Evolutionary conservation across 2,113 vertebrate species (phyloP).

Genomic region (Eurypyga helias): DNA sequence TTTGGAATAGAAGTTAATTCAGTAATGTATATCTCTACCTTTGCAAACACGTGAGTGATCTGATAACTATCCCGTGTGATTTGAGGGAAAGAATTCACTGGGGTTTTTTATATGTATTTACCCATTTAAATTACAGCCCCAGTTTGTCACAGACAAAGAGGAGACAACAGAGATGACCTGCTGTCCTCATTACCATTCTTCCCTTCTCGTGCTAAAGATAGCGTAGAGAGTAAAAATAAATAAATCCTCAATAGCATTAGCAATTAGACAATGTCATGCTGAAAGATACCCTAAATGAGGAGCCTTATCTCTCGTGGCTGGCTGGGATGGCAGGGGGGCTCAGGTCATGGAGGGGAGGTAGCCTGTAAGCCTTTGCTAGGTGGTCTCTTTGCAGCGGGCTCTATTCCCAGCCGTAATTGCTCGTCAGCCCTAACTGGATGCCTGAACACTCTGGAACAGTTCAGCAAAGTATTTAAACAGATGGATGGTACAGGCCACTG

Average conservation of each 20-base stretch:
- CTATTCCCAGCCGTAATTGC: slow-evolving; percentile 1
- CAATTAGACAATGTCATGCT: slow-evolving; percentile 46
- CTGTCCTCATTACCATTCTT: slow-evolving; percentile 14
- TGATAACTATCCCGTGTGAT: neutral
- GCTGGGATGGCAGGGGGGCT: neutral
- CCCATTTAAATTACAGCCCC: neutral
- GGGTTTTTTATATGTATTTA: neutral
- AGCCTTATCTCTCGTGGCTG: neutral
- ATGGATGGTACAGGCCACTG: slow-evolving; percentile 84
- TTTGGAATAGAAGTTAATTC: neutral
- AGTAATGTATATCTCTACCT: neutral
- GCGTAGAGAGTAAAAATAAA: slow-evolving; percentile 50
- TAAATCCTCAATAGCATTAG: slow-evolving; percentile 56
- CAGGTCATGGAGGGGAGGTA: neutral
- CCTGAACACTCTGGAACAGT: slow-evolving; percentile 5
- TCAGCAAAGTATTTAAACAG: slow-evolving; percentile 74
- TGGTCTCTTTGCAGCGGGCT: slow-evolving; percentile 19
- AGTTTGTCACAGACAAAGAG: neutral
- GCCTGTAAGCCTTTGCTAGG: slow-evolving; percentile 1
- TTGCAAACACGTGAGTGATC: neutral
- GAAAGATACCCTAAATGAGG: slow-evolving; percentile 2
- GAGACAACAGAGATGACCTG: neutral
- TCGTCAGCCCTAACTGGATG: slow-evolving; percentile 29
- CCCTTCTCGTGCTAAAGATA: slow-evolving; percentile 51
- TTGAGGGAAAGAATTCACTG: neutral